Evolutionary conservation across 2,797 vertebrate genomes (phyloP).

Genomic region (Acrocephalus scirpaceus): DNA sequence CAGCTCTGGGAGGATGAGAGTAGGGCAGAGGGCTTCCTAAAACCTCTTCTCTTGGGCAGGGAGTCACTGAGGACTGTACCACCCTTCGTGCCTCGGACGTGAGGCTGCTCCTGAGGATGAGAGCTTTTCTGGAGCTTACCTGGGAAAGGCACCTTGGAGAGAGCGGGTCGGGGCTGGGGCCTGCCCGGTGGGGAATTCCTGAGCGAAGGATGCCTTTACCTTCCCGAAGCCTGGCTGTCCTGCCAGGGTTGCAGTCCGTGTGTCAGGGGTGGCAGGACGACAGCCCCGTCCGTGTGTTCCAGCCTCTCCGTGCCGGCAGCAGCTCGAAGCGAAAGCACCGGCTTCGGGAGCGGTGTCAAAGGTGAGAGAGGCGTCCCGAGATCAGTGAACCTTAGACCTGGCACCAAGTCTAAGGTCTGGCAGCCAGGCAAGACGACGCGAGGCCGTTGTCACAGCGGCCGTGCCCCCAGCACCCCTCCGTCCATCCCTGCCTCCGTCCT

Average conservation of each 20-base stretch:
- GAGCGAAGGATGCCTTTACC: not conserved
- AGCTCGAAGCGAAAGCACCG: not conserved
- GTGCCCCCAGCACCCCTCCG: accelerated
- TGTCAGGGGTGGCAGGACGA: not conserved
- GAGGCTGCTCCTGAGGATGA: not conserved
- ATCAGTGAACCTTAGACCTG: slow-evolving; percentile 5
- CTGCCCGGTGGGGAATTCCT: not conserved
- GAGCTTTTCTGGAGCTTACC: not conserved
- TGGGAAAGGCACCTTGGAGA: not conserved
- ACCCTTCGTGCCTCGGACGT: no score
- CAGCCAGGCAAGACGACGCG: not conserved
- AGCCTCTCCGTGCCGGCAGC: accelerated
- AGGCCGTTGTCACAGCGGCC: not conserved
- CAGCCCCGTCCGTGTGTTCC: accelerated
- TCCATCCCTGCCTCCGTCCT: not conserved
- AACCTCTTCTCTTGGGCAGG: not conserved
- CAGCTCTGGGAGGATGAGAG: not conserved
- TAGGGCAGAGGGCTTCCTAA: not conserved
- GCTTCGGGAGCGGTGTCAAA: not conserved
- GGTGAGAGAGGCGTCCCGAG: not conserved
- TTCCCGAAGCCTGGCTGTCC: not conserved
- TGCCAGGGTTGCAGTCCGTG: accelerated
- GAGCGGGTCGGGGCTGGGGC: not conserved
- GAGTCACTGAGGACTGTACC: not conserved
- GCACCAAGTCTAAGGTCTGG: not conserved